Evolutionary conservation across 2,797 vertebrate genomes (phyloP).

Genomic region (Peromyscus eremicus): DNA sequence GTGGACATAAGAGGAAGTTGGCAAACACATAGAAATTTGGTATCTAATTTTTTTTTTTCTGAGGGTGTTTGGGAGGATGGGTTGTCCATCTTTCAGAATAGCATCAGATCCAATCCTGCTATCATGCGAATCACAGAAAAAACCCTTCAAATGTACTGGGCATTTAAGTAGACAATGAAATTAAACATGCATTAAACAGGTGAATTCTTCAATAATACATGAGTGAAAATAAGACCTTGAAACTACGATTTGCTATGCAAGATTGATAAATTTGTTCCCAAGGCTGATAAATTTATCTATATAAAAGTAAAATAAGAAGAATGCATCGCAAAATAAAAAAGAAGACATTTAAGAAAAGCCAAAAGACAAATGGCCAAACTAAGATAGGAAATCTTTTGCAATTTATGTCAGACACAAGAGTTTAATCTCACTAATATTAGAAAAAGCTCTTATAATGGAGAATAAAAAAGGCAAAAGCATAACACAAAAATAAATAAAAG

Average conservation of each 20-base stretch:
- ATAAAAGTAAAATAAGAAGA: conserved; percentile 55
- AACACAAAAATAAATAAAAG: conserved; percentile 25
- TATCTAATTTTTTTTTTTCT: not conserved
- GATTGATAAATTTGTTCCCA: not conserved
- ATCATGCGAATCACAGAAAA: not conserved
- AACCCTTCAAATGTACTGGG: not conserved
- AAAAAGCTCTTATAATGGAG: not conserved
- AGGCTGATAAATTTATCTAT: not conserved
- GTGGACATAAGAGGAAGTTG: not conserved
- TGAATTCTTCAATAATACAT: not conserved
- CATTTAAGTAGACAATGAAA: conserved; percentile 3
- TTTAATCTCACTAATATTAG: conserved; percentile 30
- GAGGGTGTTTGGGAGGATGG: not conserved
- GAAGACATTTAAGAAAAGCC: not conserved
- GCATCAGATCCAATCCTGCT: not conserved
- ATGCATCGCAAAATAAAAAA: not conserved
- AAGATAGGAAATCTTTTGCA: conserved; percentile 43
- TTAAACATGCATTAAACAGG: not conserved
- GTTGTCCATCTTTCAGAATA: not conserved
- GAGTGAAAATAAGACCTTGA: conserved; percentile 30
- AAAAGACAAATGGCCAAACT: conserved; percentile 47
- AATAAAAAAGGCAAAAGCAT: conserved; percentile 7
- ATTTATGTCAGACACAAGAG: conserved; percentile 20
- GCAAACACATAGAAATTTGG: not conserved
- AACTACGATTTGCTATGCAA: conserved; percentile 8